These are phyloP conservation scores for Leptocoma aspasia DNA, from an alignment of 2,113 vertebrate genomes.

Conservation along the genomic window DNA sequence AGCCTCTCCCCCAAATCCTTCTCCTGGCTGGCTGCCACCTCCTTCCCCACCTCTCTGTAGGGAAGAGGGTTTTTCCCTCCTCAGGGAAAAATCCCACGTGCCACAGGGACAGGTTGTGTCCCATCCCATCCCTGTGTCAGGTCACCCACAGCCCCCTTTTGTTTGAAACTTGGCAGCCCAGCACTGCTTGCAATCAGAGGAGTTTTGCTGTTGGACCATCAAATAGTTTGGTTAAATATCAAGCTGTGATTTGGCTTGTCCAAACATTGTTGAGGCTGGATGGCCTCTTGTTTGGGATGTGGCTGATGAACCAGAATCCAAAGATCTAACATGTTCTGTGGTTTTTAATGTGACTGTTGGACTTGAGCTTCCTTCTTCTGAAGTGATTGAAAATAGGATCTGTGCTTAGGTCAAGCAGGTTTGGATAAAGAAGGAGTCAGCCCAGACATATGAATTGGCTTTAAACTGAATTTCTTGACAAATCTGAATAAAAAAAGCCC, in stretches of 20 bases:
- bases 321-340: neutral
- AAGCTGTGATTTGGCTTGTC: neutral
- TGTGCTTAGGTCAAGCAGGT: neutral
- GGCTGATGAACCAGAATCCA: neutral
- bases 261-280: neutral
- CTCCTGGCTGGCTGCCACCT: neutral
- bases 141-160: neutral
- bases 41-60: fast-evolving
- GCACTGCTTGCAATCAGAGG: neutral
- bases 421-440: neutral
- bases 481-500: neutral
- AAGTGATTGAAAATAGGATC: neutral
- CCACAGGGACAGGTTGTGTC: neutral
- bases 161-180: neutral
- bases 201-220: slow-evolving; percentile 16
- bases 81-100: fast-evolving
- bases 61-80: neutral
- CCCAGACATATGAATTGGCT: neutral
- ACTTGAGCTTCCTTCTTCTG: neutral
- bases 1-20: neutral
- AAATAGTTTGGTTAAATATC: neutral
- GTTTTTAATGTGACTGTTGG: neutral
- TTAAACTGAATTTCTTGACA: neutral
- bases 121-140: fast-evolving
- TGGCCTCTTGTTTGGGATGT: neutral